Evolutionary conservation across 2,888 invertebrate genomes (phyloP).

Genomic region (Chirona hameri): DNA sequence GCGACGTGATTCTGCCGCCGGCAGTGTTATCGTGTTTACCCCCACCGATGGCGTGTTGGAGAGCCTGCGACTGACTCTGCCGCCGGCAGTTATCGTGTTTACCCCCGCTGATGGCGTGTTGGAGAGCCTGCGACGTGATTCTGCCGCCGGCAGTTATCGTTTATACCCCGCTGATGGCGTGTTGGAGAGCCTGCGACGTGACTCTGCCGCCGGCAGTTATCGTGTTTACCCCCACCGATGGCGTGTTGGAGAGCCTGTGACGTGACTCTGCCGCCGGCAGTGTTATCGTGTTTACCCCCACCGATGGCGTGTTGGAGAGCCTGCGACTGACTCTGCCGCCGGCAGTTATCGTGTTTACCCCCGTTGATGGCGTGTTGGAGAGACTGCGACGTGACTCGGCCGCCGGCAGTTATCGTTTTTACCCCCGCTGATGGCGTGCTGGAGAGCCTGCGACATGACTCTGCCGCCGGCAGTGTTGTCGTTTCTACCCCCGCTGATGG

Average conservation of each 20-base stretch:
- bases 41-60: not conserved
- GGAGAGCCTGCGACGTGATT: not conserved
- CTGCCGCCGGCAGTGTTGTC: not conserved
- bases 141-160: not conserved
- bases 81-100: not conserved
- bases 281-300: not conserved
- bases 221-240: not conserved
- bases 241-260: not conserved
- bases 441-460: not conserved
- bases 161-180: not conserved
- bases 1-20: not conserved
- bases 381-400: not conserved
- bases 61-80: not conserved
- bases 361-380: not conserved
- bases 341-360: not conserved
- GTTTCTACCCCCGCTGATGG: not conserved
- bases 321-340: not conserved
- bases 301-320: not conserved
- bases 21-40: not conserved
- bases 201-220: not conserved
- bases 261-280: not conserved
- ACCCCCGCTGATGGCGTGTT: not conserved
- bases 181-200: not conserved
- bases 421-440: not conserved
- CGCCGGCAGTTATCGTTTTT: not conserved